Base-by-base conservation (phyloP, 2,888 invertebrate genomes). In the Drosophila tanythrix region DNA sequence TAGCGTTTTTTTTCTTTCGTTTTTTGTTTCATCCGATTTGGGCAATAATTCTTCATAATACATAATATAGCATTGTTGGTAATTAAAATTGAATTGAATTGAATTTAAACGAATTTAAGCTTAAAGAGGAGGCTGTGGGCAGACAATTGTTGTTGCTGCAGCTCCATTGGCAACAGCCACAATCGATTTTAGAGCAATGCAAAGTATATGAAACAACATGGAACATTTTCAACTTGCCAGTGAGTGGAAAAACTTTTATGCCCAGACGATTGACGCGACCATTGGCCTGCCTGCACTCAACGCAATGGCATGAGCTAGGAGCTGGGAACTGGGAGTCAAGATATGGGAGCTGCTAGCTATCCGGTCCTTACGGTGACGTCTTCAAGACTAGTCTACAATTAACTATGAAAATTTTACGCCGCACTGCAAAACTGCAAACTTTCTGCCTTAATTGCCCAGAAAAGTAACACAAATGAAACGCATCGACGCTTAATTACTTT, bases 391-490 rank as follows among this genome's bases (percentile, higher is more conserved):
- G 57, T 68, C 83, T 51, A 69, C 87, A 83, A 83, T 88, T 86
- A 88, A 88, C 83, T 88, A 83, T 83, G 87, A 89, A 84, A 78
- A 88, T 86, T 83, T 68, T 81, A 81, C 81, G 88, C 76, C 73
- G 79, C 82, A 78, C 79, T 84, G 65, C 53, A 68, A 68, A 77
- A 61, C 58, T 81, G 78, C 72, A 79, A 79, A 79, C 87, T 87
- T 89, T 89, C 52, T 65, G 79, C 85, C 86, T 80, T 89, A 85
- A 85, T 85, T 85, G 90, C 88, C 90, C 90, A 89, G 90, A 85
- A 85, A 88, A 85, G 90, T 86, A 89, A 85, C 90, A 85, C 85
- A 85, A 84, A 85, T 89, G 90, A 88, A 85, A 88, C 88, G 90
- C 90, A 89, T 85, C 89, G 85, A 88, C 83, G 90, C 85, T 89